These are phyloP conservation scores for Hypomecis punctinalis DNA, from an alignment of 2,888 invertebrate species.

Conservation along the genomic window DNA sequence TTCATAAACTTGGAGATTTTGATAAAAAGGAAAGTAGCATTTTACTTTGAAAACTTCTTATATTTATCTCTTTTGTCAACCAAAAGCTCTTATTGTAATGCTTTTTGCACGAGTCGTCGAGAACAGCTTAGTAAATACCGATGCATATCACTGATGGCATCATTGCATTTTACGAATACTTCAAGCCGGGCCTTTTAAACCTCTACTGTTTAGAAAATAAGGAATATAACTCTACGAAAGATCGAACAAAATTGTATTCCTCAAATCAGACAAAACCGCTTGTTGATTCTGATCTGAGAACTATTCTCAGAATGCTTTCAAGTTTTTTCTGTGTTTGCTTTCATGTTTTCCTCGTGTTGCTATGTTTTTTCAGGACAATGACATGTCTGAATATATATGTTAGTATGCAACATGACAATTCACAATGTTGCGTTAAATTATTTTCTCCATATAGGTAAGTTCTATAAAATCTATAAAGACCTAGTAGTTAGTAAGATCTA, in stretches of 20 bases:
- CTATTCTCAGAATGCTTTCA: too few species aligned
- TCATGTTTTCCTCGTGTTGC: too few species aligned
- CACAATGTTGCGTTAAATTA: too few species aligned
- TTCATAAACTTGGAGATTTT: background rate
- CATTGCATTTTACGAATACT: constrained; percentile 11
- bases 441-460: too few species aligned
- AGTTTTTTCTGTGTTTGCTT: too few species aligned
- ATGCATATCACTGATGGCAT: constrained; percentile 1
- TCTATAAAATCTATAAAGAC: too few species aligned
- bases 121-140: constrained; percentile 11
- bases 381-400: too few species aligned
- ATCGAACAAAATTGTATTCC: background rate
- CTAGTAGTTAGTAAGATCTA: too few species aligned
- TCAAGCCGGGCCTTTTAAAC: background rate
- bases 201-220: background rate
- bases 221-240: background rate
- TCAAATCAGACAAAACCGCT: too few species aligned
- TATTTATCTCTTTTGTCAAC: background rate
- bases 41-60: background rate
- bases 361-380: too few species aligned
- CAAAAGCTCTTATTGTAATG: constrained; percentile 9
- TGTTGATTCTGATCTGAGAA: too few species aligned
- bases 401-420: too few species aligned
- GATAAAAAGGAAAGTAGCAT: background rate
- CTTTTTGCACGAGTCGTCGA: background rate